phyloP scores from a whole-genome alignment of 2,113 vertebrate genomes.

The Lepisosteus oculatus region DNA sequence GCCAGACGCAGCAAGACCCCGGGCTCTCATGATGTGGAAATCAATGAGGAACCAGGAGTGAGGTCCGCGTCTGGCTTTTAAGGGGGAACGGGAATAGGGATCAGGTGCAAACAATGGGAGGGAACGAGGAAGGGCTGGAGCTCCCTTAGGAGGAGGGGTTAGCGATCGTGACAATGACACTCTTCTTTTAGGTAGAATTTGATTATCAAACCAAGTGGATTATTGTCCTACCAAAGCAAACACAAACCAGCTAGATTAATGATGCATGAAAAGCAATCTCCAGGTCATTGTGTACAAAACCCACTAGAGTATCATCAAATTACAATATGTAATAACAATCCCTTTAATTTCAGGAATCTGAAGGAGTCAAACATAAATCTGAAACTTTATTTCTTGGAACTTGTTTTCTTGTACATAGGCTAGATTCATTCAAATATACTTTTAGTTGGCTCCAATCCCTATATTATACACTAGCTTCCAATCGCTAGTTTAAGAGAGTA shows the following conservation, averaged over 20 bases:
- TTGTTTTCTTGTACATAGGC: not conserved
- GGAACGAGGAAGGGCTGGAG: no score
- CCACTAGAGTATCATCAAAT: slow-evolving; percentile 51
- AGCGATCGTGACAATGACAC: slow-evolving; percentile 26
- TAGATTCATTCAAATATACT: not conserved
- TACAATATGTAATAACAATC: slow-evolving; percentile 57
- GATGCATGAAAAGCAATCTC: slow-evolving; percentile 68
- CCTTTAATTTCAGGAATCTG: slow-evolving; percentile 39
- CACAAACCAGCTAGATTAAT: slow-evolving; percentile 61
- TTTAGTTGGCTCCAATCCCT: not conserved
- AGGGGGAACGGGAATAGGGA: no score
- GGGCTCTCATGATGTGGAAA: no score
- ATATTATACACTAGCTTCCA: not conserved
- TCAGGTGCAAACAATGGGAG: no score
- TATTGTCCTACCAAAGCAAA: slow-evolving; percentile 52
- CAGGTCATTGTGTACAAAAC: slow-evolving; percentile 39
- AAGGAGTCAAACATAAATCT: slow-evolving; percentile 47
- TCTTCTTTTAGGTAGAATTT: slow-evolving; percentile 49
- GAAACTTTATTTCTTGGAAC: slow-evolving; percentile 30
- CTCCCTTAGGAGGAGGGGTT: no score
- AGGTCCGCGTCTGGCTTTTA: no score
- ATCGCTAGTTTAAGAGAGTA: no score
- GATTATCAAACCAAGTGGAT: slow-evolving; percentile 60
- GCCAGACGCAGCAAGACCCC: no score
- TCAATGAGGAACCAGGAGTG: no score